Percentiles rank a stretch among this genome's conserved stretches.
Evolutionary conservation across 2,113 vertebrate species (phyloP).

Genomic region (Pagrus major): DNA sequence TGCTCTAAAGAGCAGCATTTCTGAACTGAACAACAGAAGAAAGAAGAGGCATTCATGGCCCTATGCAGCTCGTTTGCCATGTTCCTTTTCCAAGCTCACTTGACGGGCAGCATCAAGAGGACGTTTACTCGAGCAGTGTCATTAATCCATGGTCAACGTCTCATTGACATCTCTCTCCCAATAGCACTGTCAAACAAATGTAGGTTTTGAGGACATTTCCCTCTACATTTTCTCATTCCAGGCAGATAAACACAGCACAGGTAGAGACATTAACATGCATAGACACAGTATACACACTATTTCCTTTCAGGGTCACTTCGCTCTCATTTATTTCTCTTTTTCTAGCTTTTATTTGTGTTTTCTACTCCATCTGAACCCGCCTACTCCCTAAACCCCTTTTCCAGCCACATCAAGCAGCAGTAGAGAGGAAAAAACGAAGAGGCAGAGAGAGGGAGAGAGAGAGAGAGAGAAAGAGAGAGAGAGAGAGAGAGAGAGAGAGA

Average conservation of each 20-base stretch:
- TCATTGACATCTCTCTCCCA: constrained; percentile 34
- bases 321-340: constrained; percentile 40
- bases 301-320: constrained; percentile 31
- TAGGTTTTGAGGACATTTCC: constrained; percentile 28
- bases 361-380: not conserved
- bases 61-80: not conserved
- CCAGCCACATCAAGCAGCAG: constrained; percentile 58
- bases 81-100: constrained; percentile 16
- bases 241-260: constrained; percentile 31
- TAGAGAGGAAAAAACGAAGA: constrained; percentile 5
- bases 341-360: constrained; percentile 43
- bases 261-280: constrained; percentile 24
- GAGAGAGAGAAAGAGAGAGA: not conserved
- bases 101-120: constrained; percentile 1
- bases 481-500: not conserved
- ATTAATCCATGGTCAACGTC: constrained; percentile 34
- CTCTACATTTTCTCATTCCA: constrained; percentile 30
- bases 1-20: not conserved
- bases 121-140: constrained; percentile 30
- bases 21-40: constrained; percentile 13
- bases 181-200: constrained; percentile 45
- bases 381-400: constrained; percentile 12
- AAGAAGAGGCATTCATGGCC: not conserved
- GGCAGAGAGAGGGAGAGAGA: not conserved
- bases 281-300: constrained; percentile 24